Evolutionary conservation across 2,888 invertebrate genomes (phyloP).

Genomic region (Didymodactylos carnosus): DNA sequence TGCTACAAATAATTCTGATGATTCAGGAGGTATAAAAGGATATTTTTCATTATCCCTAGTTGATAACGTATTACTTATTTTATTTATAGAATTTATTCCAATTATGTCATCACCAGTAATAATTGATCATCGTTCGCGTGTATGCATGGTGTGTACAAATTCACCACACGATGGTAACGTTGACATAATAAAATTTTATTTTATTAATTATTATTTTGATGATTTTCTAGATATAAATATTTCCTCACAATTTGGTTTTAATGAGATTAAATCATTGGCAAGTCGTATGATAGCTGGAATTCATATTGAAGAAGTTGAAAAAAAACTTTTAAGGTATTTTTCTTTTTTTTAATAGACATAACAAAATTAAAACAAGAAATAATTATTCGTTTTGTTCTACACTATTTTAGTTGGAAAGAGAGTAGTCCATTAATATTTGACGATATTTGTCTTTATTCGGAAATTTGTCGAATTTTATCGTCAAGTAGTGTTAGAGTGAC

Average conservation of each 20-base stretch:
- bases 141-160: too few species aligned
- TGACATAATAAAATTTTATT: too few species aligned
- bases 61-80: background rate
- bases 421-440: constrained; percentile 42
- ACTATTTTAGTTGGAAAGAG: constrained; percentile 37
- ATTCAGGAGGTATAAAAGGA: background rate
- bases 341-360: background rate
- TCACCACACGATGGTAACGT: too few species aligned
- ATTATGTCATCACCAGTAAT: background rate
- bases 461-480: constrained; percentile 59
- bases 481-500: constrained; percentile 59
- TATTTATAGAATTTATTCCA: background rate
- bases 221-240: too few species aligned
- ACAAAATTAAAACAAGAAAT: too few species aligned
- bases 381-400: background rate
- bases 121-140: too few species aligned
- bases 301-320: background rate
- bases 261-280: background rate
- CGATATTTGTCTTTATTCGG: constrained; percentile 75
- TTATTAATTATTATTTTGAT: too few species aligned
- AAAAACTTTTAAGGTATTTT: background rate
- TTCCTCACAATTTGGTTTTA: background rate
- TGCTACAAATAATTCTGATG: background rate
- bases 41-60: background rate
- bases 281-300: background rate